Evolutionary conservation across 2,888 invertebrate genomes (phyloP).

Genomic region (Heliconius aoede): DNA sequence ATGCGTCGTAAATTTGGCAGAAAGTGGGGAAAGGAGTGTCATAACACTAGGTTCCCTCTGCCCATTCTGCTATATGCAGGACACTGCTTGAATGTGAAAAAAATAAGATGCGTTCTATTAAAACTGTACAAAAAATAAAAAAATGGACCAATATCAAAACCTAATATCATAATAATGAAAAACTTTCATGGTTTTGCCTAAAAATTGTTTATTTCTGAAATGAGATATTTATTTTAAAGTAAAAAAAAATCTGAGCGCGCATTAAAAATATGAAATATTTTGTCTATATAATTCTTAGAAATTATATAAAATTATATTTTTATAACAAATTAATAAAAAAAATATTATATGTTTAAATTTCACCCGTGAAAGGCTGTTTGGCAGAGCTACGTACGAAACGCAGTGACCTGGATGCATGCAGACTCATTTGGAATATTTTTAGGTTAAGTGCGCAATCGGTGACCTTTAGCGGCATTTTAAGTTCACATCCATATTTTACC

Average conservation of each 20-base stretch:
- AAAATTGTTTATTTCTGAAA: background rate
- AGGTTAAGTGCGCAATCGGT: conserved; percentile 32
- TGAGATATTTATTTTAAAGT: background rate
- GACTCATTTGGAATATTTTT: conserved; percentile 23
- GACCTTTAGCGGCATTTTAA: conserved; percentile 18
- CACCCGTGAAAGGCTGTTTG: conserved; percentile 19
- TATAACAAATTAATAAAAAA: background rate
- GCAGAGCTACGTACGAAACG: conserved; percentile 16
- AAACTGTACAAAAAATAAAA: no score
- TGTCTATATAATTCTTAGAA: conserved; percentile 15
- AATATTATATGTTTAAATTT: conserved; percentile 13
- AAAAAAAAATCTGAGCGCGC: background rate
- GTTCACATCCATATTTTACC: conserved; percentile 2
- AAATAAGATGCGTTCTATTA: no score
- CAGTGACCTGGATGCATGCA: conserved; percentile 26
- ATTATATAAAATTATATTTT: conserved; percentile 10
- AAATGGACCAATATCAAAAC: no score
- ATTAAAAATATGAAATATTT: conserved; percentile 2
- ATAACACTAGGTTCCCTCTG: no score
- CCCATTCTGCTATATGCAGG: no score
- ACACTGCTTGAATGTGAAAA: no score
- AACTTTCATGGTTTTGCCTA: background rate
- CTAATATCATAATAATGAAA: background rate
- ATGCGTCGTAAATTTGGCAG: no score
- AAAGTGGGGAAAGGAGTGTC: no score